These are phyloP conservation scores for Alexandromys fortis DNA, from an alignment of 2,113 vertebrate genomes.

Conservation along the genomic window DNA sequence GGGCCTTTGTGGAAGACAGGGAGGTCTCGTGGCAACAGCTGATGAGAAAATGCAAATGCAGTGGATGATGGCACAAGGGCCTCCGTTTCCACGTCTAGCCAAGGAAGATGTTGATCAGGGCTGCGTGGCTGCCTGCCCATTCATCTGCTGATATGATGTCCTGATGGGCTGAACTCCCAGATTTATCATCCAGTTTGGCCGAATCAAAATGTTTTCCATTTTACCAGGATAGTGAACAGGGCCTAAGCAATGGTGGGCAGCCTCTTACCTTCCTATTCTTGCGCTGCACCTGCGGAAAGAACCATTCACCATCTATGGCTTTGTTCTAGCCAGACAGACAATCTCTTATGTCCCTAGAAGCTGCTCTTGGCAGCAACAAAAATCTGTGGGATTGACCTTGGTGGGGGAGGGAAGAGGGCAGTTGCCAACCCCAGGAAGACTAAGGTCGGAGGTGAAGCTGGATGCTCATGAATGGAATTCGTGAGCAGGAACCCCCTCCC, in stretches of 20 bases:
- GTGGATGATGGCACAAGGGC: not conserved
- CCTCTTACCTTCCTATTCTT: constrained; percentile 74
- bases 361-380: constrained; percentile 74
- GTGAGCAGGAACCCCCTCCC: constrained; percentile 1
- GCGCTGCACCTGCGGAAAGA: constrained; percentile 74
- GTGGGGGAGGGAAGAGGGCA: constrained; percentile 1
- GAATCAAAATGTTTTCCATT: constrained; percentile 78
- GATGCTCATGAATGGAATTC: constrained; percentile 74
- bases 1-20: not conserved
- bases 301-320: constrained; percentile 80
- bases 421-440: constrained; percentile 28
- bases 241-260: constrained; percentile 70
- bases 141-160: constrained; percentile 73
- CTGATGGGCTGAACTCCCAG: not conserved
- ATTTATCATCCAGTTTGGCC: constrained; percentile 81
- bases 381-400: constrained; percentile 81
- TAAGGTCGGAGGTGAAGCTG: constrained; percentile 69
- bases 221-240: constrained; percentile 66
- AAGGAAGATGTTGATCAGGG: constrained; percentile 67
- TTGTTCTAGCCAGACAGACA: constrained; percentile 75
- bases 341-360: constrained; percentile 57
- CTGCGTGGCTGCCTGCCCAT: constrained; percentile 54
- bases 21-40: not conserved
- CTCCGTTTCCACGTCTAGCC: constrained; percentile 53
- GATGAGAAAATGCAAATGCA: not conserved